A percentile compares a stretch with the other conserved stretches of the same genome.
These are phyloP conservation scores for Proctacanthus coquilletti DNA, from an alignment of 1,140 invertebrate species.

Conservation along the genomic window DNA sequence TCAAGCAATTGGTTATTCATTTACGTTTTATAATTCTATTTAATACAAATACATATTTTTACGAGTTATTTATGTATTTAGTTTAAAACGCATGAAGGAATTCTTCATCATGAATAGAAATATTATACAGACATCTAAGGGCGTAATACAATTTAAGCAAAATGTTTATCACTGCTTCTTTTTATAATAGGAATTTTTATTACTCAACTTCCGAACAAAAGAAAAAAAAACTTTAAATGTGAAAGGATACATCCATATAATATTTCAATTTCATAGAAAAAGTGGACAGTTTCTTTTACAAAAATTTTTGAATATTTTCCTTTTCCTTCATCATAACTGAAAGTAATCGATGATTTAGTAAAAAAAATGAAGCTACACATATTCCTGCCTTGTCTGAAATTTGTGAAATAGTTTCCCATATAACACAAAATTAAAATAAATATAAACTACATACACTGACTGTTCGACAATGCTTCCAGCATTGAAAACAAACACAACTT, in stretches of 20 bases:
- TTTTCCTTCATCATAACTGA: too few species aligned
- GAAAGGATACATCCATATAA: neutral
- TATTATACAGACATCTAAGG: too few species aligned
- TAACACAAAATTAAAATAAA: conserved; percentile 1
- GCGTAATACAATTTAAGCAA: too few species aligned
- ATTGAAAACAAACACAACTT: neutral
- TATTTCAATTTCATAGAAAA: too few species aligned
- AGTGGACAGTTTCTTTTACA: too few species aligned
- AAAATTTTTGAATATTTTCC: too few species aligned
- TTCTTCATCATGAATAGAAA: neutral
- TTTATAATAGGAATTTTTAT: neutral
- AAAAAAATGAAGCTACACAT: too few species aligned
- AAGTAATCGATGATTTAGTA: too few species aligned
- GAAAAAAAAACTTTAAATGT: too few species aligned
- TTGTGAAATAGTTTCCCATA: too few species aligned
- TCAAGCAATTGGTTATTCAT: neutral
- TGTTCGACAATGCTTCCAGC: neutral
- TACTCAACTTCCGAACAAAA: too few species aligned
- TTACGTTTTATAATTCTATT: neutral
- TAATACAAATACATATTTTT: conserved; percentile 6
- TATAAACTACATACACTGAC: neutral
- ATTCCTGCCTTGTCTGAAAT: too few species aligned
- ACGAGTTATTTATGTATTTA: conserved; percentile 12
- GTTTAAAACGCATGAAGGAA: conserved; percentile 3
- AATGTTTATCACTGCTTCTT: neutral